Conservation (phyloP, 2,888 invertebrate species). For the Oasisia sp. region DNA sequence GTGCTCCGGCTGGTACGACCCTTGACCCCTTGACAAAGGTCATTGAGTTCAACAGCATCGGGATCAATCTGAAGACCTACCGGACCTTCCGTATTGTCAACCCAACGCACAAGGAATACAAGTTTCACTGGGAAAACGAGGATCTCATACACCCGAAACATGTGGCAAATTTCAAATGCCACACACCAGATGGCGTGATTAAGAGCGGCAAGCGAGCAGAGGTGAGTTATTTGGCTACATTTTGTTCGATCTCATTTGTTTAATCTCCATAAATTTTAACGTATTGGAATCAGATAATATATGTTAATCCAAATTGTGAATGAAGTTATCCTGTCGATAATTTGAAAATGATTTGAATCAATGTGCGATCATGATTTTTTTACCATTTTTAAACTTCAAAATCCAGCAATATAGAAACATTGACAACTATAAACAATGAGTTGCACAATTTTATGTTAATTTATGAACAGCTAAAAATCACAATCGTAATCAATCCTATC, state of each 20-base stretch:
- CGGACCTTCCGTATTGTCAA: constrained; percentile 74
- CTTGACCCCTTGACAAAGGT: constrained; percentile 70
- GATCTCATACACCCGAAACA: constrained; percentile 65
- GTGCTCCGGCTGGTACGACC: constrained; percentile 57
- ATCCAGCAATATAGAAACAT: not conserved
- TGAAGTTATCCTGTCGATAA: not conserved
- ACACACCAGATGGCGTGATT: constrained; percentile 69
- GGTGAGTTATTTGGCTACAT: constrained; percentile 43
- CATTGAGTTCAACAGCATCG: constrained; percentile 76
- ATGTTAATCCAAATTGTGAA: not conserved
- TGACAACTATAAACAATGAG: not conserved
- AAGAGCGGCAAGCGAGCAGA: constrained; percentile 72
- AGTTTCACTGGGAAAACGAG: constrained; percentile 72
- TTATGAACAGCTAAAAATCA: no score
- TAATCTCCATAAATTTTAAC: not conserved
- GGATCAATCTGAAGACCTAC: constrained; percentile 67
- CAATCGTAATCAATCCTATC: not conserved
- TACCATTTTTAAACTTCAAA: not conserved
- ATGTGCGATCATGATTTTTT: not conserved
- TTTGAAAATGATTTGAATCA: not conserved
- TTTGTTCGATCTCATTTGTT: no score
- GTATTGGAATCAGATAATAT: not conserved
- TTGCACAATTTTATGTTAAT: not conserved
- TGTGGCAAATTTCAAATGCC: constrained; percentile 72
- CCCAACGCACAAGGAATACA: constrained; percentile 73